phyloP scores from a whole-genome alignment of 2,113 vertebrate species.

The Brachirus orientalis region DNA sequence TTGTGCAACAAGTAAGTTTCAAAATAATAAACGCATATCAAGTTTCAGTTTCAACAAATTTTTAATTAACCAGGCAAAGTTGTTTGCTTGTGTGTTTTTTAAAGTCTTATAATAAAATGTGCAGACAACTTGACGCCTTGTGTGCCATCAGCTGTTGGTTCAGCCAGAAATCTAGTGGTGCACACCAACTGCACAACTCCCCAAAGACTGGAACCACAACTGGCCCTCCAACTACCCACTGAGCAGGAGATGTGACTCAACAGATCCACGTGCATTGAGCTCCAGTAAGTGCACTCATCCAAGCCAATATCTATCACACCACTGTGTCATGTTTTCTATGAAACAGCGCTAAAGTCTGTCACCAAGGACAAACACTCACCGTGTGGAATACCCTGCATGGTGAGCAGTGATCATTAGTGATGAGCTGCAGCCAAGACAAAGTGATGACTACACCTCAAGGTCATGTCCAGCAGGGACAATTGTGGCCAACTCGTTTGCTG shows the following conservation, averaged over 20 bases:
- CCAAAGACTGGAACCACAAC: slow-evolving; percentile 68
- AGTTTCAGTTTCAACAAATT: too few species aligned
- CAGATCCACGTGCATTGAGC: slow-evolving; percentile 50
- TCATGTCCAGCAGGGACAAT: slow-evolving; percentile 46
- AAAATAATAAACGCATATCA: too few species aligned
- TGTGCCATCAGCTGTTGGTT: slow-evolving; percentile 74
- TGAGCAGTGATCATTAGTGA: slow-evolving; percentile 38
- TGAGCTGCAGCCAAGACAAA: slow-evolving; percentile 47
- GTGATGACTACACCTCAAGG: slow-evolving; percentile 67
- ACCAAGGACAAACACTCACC: slow-evolving; percentile 57
- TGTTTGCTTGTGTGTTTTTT: slow-evolving; percentile 30
- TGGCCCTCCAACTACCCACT: slow-evolving; percentile 41
- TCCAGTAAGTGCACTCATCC: slow-evolving; percentile 61
- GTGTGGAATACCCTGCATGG: slow-evolving; percentile 46
- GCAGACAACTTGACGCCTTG: slow-evolving; percentile 70
- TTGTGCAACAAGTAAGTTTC: too few species aligned
- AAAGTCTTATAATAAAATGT: slow-evolving; percentile 53
- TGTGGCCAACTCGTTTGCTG: slow-evolving; percentile 58
- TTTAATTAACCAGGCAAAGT: too few species aligned
- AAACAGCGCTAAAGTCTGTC: slow-evolving; percentile 44
- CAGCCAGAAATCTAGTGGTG: slow-evolving; percentile 71
- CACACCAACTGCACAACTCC: slow-evolving; percentile 75
- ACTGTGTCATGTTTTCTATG: slow-evolving; percentile 34
- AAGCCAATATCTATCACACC: slow-evolving; percentile 46
- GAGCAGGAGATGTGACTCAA: slow-evolving; percentile 68